phyloP scores from a whole-genome alignment of 2,888 invertebrate species.

The Meandrusa payeni region DNA sequence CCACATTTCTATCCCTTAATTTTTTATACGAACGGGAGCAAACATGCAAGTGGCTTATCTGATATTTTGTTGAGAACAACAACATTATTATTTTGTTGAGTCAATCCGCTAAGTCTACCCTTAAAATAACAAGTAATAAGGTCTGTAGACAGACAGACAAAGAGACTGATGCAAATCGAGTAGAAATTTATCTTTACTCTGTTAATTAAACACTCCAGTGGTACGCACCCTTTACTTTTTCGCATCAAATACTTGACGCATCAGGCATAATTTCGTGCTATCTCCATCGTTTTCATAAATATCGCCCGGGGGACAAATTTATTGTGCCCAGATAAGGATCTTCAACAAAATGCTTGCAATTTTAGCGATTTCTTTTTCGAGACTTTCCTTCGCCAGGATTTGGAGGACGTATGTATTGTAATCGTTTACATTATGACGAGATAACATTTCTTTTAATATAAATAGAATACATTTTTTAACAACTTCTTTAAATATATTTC shows the following conservation, averaged over 20 bases:
- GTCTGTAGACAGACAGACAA: too few relatives aligned
- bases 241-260: conserved; percentile 39
- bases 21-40: too few relatives aligned
- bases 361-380: conserved; percentile 53
- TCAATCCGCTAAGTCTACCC: too few relatives aligned
- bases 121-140: too few relatives aligned
- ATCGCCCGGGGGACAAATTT: conserved; percentile 55
- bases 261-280: conserved; percentile 33
- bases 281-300: conserved; percentile 56
- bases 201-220: not conserved
- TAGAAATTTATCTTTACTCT: too few relatives aligned
- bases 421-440: not conserved
- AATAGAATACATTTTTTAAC: too few relatives aligned
- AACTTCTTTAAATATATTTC: too few relatives aligned
- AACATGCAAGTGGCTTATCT: too few relatives aligned
- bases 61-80: too few relatives aligned
- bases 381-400: not conserved
- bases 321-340: conserved; percentile 56
- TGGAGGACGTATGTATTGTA: conserved; percentile 5
- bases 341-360: conserved; percentile 63
- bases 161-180: too few relatives aligned
- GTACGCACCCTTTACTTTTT: conserved; percentile 21
- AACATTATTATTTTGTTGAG: too few relatives aligned
- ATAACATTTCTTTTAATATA: conserved; percentile 1
- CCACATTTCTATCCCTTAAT: too few relatives aligned